Conservation (phyloP, 2,888 invertebrate genomes). For the Ophion slaviceki region DNA sequence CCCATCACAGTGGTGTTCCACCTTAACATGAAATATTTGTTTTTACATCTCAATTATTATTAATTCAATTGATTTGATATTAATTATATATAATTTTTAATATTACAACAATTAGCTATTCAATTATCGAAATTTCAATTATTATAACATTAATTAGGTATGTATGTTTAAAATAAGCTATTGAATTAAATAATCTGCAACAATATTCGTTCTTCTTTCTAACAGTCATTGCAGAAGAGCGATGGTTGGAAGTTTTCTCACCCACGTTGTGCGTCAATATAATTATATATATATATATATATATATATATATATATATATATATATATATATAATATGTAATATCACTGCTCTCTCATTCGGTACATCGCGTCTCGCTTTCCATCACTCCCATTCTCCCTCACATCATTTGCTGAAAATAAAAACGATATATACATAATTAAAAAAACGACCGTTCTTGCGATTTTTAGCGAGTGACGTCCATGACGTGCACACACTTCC, state of each 20-base stretch:
- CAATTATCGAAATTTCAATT: no score
- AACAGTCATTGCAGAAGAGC: not conserved
- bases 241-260: not conserved
- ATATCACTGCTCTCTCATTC: constrained; percentile 58
- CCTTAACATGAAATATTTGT: no score
- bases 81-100: no score
- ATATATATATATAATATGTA: not conserved
- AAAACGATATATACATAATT: constrained; percentile 11
- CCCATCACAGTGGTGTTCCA: no score
- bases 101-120: no score
- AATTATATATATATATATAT: not conserved
- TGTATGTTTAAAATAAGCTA: not conserved
- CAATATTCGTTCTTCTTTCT: no score
- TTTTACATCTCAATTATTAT: no score
- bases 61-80: no score
- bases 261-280: not conserved
- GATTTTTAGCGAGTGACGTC: constrained; percentile 4
- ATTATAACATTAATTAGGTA: not conserved
- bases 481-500: constrained; percentile 19
- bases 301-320: not conserved
- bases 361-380: constrained; percentile 5
- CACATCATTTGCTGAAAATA: not conserved
- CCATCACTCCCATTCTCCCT: not conserved
- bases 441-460: constrained; percentile 1
- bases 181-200: no score